phyloP scores from a whole-genome alignment of 2,113 vertebrate species.

The Montifringilla adamsi region DNA sequence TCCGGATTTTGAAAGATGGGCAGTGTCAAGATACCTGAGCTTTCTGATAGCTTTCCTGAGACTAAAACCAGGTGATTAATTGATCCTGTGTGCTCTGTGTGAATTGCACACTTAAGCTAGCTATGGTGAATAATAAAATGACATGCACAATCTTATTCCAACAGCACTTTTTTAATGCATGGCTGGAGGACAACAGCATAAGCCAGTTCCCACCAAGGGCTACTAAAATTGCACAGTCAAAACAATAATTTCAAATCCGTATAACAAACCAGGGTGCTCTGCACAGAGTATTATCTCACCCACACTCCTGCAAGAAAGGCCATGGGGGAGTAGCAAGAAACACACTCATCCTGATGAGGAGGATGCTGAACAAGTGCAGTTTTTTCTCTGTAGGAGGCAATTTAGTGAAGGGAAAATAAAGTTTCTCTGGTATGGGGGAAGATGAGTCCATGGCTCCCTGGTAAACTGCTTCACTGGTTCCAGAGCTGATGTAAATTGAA shows the following conservation, averaged over 20 bases:
- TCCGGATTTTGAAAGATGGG: slow-evolving; percentile 35
- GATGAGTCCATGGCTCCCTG: background rate
- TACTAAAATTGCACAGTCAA: background rate
- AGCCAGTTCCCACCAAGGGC: background rate
- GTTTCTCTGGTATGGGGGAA: background rate
- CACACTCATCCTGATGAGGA: background rate
- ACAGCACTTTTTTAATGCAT: background rate
- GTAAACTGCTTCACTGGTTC: background rate
- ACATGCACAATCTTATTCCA: background rate
- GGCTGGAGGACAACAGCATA: background rate
- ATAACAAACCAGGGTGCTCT: background rate
- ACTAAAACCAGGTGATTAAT: background rate
- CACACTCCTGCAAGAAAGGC: background rate
- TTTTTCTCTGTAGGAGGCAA: background rate
- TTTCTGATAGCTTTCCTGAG: background rate
- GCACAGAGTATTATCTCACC: background rate
- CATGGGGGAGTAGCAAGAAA: background rate
- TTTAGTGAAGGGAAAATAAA: background rate
- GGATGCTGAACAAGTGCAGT: background rate
- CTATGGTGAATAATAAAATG: slow-evolving; percentile 23
- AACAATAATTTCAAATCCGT: background rate
- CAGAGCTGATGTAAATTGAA: background rate
- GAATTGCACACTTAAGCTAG: background rate
- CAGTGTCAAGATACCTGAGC: background rate
- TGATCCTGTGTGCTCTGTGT: background rate